phyloP scores from a whole-genome alignment of 2,797 vertebrate genomes.

The Neosalanx taihuensis region DNA sequence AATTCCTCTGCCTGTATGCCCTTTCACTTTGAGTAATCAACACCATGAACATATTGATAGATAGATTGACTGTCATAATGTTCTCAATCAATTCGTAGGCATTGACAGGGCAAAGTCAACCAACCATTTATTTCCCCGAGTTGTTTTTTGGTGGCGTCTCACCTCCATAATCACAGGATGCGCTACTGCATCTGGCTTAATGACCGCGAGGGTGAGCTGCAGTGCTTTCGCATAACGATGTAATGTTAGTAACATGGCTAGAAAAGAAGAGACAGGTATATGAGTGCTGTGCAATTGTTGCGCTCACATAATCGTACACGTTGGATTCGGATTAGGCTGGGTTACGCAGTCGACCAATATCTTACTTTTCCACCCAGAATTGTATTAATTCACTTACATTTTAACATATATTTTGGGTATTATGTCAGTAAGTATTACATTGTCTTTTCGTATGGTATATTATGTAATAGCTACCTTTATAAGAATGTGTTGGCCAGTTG shows the following conservation, averaged over 20 bases:
- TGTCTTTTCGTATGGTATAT: not conserved
- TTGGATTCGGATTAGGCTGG: not conserved
- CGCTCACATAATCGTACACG: not conserved
- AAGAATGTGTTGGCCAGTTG: not conserved
- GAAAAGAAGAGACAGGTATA: not conserved
- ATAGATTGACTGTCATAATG: too few species aligned
- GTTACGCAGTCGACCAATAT: too few species aligned
- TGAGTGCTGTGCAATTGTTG: not conserved
- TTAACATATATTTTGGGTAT: not conserved
- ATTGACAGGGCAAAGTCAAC: not conserved
- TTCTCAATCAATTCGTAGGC: not conserved
- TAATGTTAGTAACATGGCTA: conserved; percentile 47
- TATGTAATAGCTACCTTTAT: not conserved
- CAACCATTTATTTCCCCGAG: not conserved
- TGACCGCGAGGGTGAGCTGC: conserved; percentile 89
- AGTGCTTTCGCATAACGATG: conserved; percentile 68
- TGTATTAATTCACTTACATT: too few species aligned
- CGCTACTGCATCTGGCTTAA: conserved; percentile 90
- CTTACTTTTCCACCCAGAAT: too few species aligned
- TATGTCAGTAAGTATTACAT: not conserved
- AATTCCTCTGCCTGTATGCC: not conserved
- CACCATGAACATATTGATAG: too few species aligned
- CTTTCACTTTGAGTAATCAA: too few species aligned
- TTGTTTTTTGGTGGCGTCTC: conserved; percentile 24
- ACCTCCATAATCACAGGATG: conserved; percentile 88